Evolutionary conservation across 37 sponge, comb jelly and placozoan genomes (phyloP).

Genomic region (Agelas oroides): DNA sequence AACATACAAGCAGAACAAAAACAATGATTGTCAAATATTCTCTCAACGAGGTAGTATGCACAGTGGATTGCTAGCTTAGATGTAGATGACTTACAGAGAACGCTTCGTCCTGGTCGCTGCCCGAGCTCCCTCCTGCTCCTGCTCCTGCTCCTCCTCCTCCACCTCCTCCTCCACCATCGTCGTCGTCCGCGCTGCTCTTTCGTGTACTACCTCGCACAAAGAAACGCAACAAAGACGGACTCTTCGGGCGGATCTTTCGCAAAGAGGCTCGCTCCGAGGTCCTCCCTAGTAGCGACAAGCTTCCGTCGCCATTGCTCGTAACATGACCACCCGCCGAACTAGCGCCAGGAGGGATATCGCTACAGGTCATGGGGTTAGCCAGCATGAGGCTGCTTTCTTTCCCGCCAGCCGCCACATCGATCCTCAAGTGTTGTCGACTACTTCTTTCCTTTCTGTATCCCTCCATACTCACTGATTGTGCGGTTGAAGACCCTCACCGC

Average conservation of each 20-base stretch:
- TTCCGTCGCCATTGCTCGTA: too few relatives aligned
- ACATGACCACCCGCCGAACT: too few relatives aligned
- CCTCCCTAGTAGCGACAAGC: too few relatives aligned
- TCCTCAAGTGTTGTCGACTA: constrained; percentile 38
- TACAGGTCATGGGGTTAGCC: constrained; percentile 25
- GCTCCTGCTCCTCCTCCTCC: neutral
- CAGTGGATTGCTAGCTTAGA: too few relatives aligned
- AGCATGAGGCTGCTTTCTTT: constrained; percentile 1
- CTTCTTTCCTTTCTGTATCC: constrained; percentile 37
- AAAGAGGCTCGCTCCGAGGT: too few relatives aligned
- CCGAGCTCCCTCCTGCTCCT: too few relatives aligned
- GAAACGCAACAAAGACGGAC: constrained; percentile 29
- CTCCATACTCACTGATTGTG: too few relatives aligned
- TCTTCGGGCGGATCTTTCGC: constrained; percentile 18
- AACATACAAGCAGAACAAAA: too few relatives aligned
- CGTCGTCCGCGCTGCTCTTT: neutral
- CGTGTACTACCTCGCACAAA: constrained; percentile 7
- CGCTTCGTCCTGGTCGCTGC: constrained; percentile 51
- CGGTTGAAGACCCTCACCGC: too few relatives aligned
- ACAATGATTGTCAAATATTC: too few relatives aligned
- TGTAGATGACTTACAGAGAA: constrained; percentile 46
- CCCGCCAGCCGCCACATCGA: constrained; percentile 8
- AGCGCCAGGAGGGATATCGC: neutral
- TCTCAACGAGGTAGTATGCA: too few relatives aligned
- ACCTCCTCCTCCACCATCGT: constrained; percentile 18